phyloP scores from a whole-genome alignment of 1,140 invertebrate genomes.

The Drosophila subobscura region DNA sequence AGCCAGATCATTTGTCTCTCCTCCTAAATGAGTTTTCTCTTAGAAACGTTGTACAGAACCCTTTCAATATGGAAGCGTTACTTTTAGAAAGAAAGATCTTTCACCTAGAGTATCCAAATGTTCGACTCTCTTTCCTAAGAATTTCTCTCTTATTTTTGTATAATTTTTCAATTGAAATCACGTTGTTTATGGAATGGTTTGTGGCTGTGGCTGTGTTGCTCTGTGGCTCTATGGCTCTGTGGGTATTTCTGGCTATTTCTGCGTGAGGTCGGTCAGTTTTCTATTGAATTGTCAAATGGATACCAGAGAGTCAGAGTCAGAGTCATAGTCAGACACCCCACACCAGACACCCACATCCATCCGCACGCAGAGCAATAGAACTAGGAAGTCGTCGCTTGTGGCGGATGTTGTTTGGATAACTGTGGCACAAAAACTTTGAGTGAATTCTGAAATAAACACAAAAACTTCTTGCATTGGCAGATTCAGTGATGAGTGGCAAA shows the following conservation, averaged over 20 bases:
- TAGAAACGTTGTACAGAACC: too few species aligned
- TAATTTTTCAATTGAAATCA: slow-evolving; percentile 66
- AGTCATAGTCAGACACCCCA: background rate
- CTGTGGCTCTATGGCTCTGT: slow-evolving; percentile 5
- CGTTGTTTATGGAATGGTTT: slow-evolving; percentile 54
- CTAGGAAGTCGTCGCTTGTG: slow-evolving; percentile 32
- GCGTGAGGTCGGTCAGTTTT: slow-evolving; percentile 54
- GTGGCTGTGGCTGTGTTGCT: slow-evolving; percentile 22
- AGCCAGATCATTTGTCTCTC: too few species aligned
- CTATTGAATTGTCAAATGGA: slow-evolving; percentile 50
- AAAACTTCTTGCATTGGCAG: slow-evolving; percentile 4
- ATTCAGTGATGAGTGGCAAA: slow-evolving; percentile 4
- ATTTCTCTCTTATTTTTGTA: slow-evolving; percentile 52
- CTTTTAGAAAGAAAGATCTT: background rate
- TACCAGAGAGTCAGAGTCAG: background rate
- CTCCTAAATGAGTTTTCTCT: too few species aligned
- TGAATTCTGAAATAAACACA: slow-evolving; percentile 33
- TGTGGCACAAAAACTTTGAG: slow-evolving; percentile 20
- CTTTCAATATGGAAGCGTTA: background rate
- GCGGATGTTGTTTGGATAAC: slow-evolving; percentile 24
- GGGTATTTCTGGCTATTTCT: too few species aligned
- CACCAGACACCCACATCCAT: too few species aligned
- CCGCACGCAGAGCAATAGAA: slow-evolving; percentile 1
- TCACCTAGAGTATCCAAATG: background rate
- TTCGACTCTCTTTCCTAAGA: background rate